Conservation (phyloP, 92 coral and sea anemone genomes). For the Pocillopora grandis region DNA sequence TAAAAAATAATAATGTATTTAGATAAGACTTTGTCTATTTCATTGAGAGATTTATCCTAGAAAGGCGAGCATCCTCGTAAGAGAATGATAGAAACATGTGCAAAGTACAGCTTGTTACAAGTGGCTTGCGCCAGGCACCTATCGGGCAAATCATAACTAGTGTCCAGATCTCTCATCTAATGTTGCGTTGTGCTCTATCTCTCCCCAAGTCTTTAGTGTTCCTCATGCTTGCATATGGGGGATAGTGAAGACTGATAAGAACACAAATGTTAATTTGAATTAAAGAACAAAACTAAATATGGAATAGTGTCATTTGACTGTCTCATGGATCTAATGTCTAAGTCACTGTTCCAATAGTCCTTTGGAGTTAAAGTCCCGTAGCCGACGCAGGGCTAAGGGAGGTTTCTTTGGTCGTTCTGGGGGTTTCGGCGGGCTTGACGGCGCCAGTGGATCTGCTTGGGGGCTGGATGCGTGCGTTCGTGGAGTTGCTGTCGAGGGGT, state of each 20-base stretch:
- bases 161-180: no score
- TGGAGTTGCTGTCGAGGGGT: not conserved
- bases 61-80: no score
- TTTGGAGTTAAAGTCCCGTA: constrained; percentile 19
- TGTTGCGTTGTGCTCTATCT: no score
- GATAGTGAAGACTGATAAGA: not conserved
- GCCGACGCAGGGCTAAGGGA: constrained; percentile 34
- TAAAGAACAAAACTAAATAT: constrained; percentile 4
- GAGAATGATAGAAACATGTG: no score
- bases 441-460: not conserved
- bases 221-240: no score
- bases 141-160: no score
- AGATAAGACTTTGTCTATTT: no score
- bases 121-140: no score
- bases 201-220: no score
- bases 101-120: no score
- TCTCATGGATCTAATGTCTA: not conserved
- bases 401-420: constrained; percentile 18
- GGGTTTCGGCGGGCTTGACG: constrained; percentile 1
- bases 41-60: no score
- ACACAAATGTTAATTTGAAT: constrained; percentile 4
- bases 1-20: constrained; percentile 47
- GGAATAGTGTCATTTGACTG: not conserved
- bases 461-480: not conserved
- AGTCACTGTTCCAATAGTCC: constrained; percentile 32